Conservation (phyloP, 2,797 vertebrate species). For the Acridotheres tristis region DNA sequence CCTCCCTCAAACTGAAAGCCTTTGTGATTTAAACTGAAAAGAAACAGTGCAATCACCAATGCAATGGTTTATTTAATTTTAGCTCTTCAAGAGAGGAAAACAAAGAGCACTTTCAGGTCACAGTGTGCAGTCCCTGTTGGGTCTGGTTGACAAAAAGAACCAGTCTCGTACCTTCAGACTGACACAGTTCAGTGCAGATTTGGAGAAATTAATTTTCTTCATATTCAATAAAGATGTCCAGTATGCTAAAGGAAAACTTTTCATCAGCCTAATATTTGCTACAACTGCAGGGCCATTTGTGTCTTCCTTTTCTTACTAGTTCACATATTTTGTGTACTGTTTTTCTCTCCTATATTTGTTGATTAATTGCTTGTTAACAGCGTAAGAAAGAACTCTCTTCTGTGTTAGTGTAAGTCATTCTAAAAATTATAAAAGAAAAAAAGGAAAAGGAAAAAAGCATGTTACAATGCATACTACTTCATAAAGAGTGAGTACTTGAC, state of each 20-base stretch:
- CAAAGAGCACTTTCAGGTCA: neutral
- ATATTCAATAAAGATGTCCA: neutral
- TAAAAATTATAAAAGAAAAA: neutral
- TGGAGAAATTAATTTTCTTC: neutral
- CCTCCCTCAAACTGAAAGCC: neutral
- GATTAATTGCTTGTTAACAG: neutral
- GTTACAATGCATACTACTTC: neutral
- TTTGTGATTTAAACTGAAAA: neutral
- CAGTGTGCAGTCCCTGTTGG: fast-evolving
- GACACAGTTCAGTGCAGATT: neutral
- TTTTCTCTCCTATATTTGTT: neutral
- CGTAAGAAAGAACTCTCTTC: neutral
- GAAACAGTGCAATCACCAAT: neutral
- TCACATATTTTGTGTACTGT: neutral
- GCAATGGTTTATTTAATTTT: neutral
- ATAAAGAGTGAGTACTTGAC: neutral
- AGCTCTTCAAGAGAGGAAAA: neutral
- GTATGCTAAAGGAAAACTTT: neutral
- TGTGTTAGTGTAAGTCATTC: neutral
- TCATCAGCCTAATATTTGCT: neutral
- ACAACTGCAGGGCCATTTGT: neutral
- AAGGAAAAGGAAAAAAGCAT: neutral
- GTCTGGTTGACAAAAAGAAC: neutral
- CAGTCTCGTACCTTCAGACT: neutral
- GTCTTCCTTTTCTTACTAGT: neutral